A percentile compares a stretch with the other conserved stretches of the same genome.
Evolutionary conservation across 2,113 vertebrate species (phyloP).

Genomic region (Apaloderma vittatum): DNA sequence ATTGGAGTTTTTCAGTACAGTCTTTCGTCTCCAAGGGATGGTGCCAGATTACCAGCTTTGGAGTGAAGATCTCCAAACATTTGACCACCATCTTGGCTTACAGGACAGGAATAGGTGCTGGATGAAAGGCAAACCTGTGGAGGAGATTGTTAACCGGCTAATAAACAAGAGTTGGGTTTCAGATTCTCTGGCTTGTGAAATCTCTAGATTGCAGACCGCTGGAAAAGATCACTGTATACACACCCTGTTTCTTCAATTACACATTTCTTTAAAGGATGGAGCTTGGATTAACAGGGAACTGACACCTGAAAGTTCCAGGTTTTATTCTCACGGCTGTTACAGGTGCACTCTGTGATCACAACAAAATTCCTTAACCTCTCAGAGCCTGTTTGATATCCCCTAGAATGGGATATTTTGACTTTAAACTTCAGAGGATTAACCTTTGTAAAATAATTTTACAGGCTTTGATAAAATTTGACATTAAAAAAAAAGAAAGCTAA

Average conservation of each 20-base stretch:
- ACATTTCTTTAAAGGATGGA: background rate
- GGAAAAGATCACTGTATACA: background rate
- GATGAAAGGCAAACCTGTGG: background rate
- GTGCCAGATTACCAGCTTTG: background rate
- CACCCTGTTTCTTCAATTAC: slow-evolving; percentile 22
- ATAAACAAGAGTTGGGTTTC: slow-evolving; percentile 27
- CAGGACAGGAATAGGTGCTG: background rate
- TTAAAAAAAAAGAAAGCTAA: background rate
- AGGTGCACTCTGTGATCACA: background rate
- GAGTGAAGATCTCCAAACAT: background rate
- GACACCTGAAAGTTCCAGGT: background rate
- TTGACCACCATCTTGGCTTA: background rate
- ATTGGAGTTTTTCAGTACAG: background rate
- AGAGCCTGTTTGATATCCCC: background rate
- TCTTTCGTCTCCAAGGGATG: background rate
- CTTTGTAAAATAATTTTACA: slow-evolving; percentile 48
- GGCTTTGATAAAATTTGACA: slow-evolving; percentile 46
- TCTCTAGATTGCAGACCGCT: background rate
- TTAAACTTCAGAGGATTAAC: slow-evolving; percentile 24
- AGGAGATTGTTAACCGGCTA: background rate
- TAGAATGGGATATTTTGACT: background rate
- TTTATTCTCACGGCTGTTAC: background rate
- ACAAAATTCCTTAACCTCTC: slow-evolving; percentile 9
- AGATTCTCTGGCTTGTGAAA: background rate
- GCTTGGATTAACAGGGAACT: slow-evolving; percentile 13